These are phyloP conservation scores for Eledone cirrhosa DNA, from an alignment of 2,888 invertebrate genomes.

Conservation along the genomic window DNA sequence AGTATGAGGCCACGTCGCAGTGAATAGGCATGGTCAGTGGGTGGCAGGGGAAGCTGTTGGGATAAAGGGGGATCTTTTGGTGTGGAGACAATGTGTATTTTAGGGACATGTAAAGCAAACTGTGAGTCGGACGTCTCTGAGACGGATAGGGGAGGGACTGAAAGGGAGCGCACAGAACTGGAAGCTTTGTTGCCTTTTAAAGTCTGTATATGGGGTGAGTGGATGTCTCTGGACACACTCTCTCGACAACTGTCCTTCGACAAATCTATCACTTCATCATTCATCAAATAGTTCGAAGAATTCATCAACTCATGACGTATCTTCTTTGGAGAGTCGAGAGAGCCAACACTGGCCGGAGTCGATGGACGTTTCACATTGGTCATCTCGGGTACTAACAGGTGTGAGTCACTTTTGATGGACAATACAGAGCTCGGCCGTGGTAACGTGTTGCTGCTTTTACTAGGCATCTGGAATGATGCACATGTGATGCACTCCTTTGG, in stretches of 20 bases:
- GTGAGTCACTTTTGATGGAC: constrained; percentile 29
- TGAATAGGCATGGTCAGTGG: constrained; percentile 57
- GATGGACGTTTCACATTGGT: constrained; percentile 40
- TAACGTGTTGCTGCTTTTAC: constrained; percentile 3
- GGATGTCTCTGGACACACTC: constrained; percentile 29
- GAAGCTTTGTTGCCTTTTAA: background rate
- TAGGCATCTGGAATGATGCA: constrained; percentile 33
- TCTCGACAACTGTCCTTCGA: constrained; percentile 45
- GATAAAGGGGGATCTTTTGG: constrained; percentile 46
- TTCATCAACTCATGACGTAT: constrained; percentile 34
- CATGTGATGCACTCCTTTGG: constrained; percentile 33
- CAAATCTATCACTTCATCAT: constrained; percentile 57
- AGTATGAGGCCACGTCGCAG: constrained; percentile 60
- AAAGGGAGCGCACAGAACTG: constrained; percentile 18
- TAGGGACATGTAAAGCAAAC: constrained; percentile 41
- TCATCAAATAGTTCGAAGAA: constrained; percentile 34
- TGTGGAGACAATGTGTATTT: constrained; percentile 56
- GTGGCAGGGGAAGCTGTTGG: constrained; percentile 49
- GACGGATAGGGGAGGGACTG: constrained; percentile 8
- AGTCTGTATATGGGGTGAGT: background rate
- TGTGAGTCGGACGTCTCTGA: background rate
- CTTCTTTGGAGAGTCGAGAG: constrained; percentile 45
- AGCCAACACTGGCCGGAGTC: constrained; percentile 42
- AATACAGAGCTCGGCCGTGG: constrained; percentile 17
- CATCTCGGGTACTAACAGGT: constrained; percentile 31